Evolutionary conservation across 2,888 invertebrate species (phyloP).

Genomic region (Euclidia mi): DNA sequence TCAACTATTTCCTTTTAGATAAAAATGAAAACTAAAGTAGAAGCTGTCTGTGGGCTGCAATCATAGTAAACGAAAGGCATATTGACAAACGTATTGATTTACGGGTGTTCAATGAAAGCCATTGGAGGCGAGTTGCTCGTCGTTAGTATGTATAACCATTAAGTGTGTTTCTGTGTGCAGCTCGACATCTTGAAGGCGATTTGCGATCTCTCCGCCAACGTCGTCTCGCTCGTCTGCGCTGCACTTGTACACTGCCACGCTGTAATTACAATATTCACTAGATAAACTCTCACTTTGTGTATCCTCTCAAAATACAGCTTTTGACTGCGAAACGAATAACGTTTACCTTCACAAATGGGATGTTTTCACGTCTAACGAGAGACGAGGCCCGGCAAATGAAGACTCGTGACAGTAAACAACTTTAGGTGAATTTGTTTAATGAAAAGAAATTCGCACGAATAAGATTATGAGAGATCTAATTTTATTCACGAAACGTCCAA

Average conservation of each 20-base stretch:
- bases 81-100: too few relatives aligned
- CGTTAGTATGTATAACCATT: conserved; percentile 50
- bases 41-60: too few relatives aligned
- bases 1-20: too few relatives aligned
- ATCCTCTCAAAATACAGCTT: conserved; percentile 35
- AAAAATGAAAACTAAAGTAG: not conserved
- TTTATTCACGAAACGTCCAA: conserved; percentile 70
- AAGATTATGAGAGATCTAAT: conserved; percentile 74
- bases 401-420: conserved; percentile 68
- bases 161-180: conserved; percentile 48
- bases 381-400: conserved; percentile 61
- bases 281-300: conserved; percentile 36
- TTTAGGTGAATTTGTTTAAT: conserved; percentile 66
- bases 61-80: conserved; percentile 28
- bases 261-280: conserved; percentile 45
- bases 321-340: conserved; percentile 38
- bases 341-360: conserved; percentile 54
- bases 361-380: conserved; percentile 61
- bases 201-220: conserved; percentile 43
- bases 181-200: conserved; percentile 42
- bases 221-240: not conserved
- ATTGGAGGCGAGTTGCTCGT: conserved; percentile 42
- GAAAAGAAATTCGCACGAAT: conserved; percentile 70
- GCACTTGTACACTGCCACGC: conserved; percentile 22
- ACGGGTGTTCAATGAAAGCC: conserved; percentile 44